Evolutionary conservation across 2,113 vertebrate species (phyloP), one percentile per base, ranked within the genome.

Genomic region (Cheilinus undulatus): DNA sequence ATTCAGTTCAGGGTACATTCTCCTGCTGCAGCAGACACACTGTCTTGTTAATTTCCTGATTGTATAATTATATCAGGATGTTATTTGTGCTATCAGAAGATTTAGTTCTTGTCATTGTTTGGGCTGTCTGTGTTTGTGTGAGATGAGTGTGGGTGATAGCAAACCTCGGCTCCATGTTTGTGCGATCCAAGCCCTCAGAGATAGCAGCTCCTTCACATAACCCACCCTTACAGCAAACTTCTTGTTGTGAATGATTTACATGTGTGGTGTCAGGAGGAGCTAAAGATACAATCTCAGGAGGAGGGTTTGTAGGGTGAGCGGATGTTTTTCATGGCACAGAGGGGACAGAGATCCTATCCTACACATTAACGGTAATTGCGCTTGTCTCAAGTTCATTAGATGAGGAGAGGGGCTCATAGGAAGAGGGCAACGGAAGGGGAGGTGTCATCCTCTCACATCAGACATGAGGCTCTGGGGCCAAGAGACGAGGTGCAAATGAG

Each of bases 21-120:
- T 75, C 49, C 63, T 71, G 73, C 78, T 69, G 73, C 72, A 76
- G 75, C 73, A 91, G 88, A 90, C 87, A 80, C 72, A 19, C 81
- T 59, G 84, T 73, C 87, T 83, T 89, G 82, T 85, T 88, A 83
- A 89, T 90, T 92, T 92, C 89, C 89, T 89, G 86, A 88, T 82
- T 86, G 73, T 73, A 77, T 92, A 87, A 91, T 92, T 92, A 80
- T 89, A 82, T 89, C 73, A 86, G 84, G 73, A 89, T 87, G 84
- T 87, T 90, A 84, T 90, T 91, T 88, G 85, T 85, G 64, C 71
- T 82, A 78, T 87, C 86, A 66, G 82, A 87, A 78, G 87, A 45
- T 45, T 45, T 86, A 59, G 65, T 83, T 70, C 73, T 46, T n/a
- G 78, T 87, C 82, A 86, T 90, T 92, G 87, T 90, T 83, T 85